Evolutionary conservation across 2,113 vertebrate species (phyloP), one percentile per base, ranked within the genome.

Genomic region (Lanius collurio): DNA sequence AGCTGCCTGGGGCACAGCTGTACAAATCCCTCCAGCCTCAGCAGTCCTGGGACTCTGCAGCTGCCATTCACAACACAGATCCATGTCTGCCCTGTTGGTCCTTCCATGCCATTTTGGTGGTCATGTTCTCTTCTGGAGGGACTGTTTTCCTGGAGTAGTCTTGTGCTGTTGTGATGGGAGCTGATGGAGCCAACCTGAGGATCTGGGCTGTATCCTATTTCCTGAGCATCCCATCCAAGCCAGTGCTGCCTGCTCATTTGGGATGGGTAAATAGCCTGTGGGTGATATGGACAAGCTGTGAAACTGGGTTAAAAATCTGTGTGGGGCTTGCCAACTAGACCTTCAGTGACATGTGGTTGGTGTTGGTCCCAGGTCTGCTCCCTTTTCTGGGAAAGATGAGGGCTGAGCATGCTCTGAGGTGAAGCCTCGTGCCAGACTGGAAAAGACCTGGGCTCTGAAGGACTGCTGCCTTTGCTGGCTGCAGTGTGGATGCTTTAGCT

Each of bases 291-390:
- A 19, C 42, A 78, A 50, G 52, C 46, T 53, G 60, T 70, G 55
- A 50, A 80, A 15, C 27, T 39, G 63, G 13, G 37, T 44, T 80
- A 28, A 0, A 3, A 24, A 27, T 69, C 23, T 56, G 28, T 30
- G 37, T 15, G 20, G 31, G 10, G 26, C 31, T 73, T 84, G 62
- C 37, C 57, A 64, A 0, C 11, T 11, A 27, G 49, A n/a, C 50
- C 65, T 84, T 15, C 39, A 52, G 46, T 4, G 7, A 44, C 0
- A 1, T 0, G 0, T 21, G 42, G 28, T 3, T 71, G 56, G 24
- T 68, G 42, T 44, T 71, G 41, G 28, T 71, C 4, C 1, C 53
- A 44, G 53, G 11, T 60, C 57, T 89, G 33, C 14, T 62, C 18
- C 15, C 23, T 49, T 73, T 44, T 6, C 44, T 49, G 44, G 57